phyloP scores from a whole-genome alignment of 2,888 invertebrate species.

The Autographa pulchrina region DNA sequence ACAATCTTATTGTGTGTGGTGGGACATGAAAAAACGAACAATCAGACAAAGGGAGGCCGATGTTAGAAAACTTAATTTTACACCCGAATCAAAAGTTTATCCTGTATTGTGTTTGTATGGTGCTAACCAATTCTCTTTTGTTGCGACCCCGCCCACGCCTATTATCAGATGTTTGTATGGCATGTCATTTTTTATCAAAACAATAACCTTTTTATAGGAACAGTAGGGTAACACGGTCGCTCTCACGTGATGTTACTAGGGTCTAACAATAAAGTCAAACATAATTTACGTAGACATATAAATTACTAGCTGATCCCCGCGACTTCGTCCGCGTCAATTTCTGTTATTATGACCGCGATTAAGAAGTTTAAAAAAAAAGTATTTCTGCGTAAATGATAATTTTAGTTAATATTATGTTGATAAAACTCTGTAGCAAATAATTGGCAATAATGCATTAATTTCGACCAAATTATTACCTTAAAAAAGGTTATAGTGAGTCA shows the following conservation, averaged over 20 bases:
- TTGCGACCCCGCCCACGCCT: conserved; percentile 84
- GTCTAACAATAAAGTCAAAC: conserved; percentile 72
- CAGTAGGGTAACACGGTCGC: conserved; percentile 72
- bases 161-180: conserved; percentile 87
- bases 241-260: conserved; percentile 72
- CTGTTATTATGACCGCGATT: no score
- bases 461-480: no score
- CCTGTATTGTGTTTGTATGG: conserved; percentile 82
- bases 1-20: conserved; percentile 75
- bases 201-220: conserved; percentile 81
- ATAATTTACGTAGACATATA: conserved; percentile 78
- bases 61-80: conserved; percentile 87
- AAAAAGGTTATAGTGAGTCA: no score
- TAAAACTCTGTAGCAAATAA: no score
- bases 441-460: no score
- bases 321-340: no score
- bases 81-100: conserved; percentile 84
- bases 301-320: no score
- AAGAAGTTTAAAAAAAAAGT: no score
- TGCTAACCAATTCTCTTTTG: conserved; percentile 88
- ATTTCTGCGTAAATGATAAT: no score
- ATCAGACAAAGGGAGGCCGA: conserved; percentile 76
- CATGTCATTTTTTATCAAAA: conserved; percentile 89
- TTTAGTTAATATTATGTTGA: no score
- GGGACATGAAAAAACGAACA: conserved; percentile 77